phyloP scores from a whole-genome alignment of 2,888 invertebrate genomes.

The Uropetala carovei region DNA sequence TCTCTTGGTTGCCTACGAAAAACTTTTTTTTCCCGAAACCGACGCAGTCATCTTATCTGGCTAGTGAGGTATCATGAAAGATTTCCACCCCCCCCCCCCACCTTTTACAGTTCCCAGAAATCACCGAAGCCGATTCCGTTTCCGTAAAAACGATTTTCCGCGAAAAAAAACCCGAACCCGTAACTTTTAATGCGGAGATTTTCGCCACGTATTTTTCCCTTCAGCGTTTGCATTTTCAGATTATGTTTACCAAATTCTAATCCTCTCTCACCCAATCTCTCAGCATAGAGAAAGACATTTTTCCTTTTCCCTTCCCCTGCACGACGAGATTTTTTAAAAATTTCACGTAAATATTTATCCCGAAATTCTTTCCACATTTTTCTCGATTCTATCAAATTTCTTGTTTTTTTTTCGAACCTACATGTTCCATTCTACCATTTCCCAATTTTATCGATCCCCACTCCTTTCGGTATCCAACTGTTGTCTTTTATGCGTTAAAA shows the following conservation, averaged over 20 bases:
- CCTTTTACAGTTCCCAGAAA: not conserved
- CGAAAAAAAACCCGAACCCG: not conserved
- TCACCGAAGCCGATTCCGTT: not conserved
- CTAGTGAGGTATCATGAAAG: not conserved
- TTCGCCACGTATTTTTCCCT: not conserved
- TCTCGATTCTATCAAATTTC: not conserved
- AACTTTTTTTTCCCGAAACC: not conserved
- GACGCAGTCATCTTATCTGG: not conserved
- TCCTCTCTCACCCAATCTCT: not conserved
- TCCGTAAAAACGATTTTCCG: not conserved
- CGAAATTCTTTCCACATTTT: not conserved
- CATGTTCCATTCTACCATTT: no score
- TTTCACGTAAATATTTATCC: not conserved
- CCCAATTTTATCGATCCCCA: no score
- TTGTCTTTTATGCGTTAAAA: no score
- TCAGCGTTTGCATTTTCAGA: not conserved
- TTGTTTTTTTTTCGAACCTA: no score
- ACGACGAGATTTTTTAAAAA: not conserved
- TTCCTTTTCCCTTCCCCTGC: not conserved
- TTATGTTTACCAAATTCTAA: not conserved
- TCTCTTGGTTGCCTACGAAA: not conserved
- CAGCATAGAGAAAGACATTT: not conserved
- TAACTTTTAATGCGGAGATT: not conserved
- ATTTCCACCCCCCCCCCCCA: no score
- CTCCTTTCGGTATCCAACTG: no score